These are phyloP conservation scores for Otolemur garnettii DNA, from an alignment of 2,113 vertebrate genomes.

Conservation along the genomic window DNA sequence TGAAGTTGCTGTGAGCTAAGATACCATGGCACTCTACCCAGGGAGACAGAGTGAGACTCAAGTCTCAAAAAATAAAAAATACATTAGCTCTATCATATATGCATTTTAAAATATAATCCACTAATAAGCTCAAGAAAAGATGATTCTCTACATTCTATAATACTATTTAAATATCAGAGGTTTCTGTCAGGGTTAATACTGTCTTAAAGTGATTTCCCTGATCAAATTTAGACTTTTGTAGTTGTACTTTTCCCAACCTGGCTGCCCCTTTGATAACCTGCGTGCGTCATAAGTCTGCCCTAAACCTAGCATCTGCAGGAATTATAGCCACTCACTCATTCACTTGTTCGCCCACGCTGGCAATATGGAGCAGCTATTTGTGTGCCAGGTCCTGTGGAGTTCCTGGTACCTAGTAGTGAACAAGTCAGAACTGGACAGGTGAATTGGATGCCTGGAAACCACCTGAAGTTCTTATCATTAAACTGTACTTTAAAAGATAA, in stretches of 20 bases:
- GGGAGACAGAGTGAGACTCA: too few species aligned
- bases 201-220: background rate
- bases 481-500: conserved; percentile 68
- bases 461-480: conserved; percentile 64
- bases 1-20: too few species aligned
- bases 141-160: background rate
- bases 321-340: background rate
- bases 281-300: background rate
- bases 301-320: background rate
- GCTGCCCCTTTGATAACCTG: background rate
- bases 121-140: background rate
- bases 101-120: conserved; percentile 25
- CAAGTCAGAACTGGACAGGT: conserved; percentile 63
- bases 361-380: background rate
- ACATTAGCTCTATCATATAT: background rate
- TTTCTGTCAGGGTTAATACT: background rate
- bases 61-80: background rate
- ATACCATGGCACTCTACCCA: too few species aligned
- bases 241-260: conserved; percentile 8
- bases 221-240: conserved; percentile 15
- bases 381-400: conserved; percentile 15
- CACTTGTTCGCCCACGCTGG: background rate
- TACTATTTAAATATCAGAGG: background rate
- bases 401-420: background rate
- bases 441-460: conserved; percentile 69